Evolutionary conservation across 2,888 invertebrate genomes (phyloP).

Genomic region (Lutraria lutraria): DNA sequence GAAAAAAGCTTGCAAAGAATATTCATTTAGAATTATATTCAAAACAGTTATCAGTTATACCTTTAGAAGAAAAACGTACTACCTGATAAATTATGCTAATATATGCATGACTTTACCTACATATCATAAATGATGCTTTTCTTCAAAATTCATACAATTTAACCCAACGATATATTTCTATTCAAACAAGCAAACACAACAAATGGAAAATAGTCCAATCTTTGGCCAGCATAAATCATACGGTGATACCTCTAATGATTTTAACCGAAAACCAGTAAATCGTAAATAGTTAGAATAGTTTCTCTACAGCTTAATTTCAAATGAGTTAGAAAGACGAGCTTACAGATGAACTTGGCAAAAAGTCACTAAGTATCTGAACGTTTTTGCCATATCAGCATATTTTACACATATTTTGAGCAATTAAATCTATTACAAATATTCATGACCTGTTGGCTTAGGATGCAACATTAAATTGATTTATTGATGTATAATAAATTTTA

Average conservation of each 20-base stretch:
- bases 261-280: background rate
- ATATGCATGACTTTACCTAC: constrained; percentile 25
- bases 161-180: background rate
- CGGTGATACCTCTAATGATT: background rate
- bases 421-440: background rate
- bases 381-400: constrained; percentile 2
- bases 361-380: background rate
- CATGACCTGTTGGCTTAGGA: background rate
- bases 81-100: constrained; percentile 11
- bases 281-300: constrained; percentile 9
- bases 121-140: constrained; percentile 3
- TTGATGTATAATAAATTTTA: background rate
- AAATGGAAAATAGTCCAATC: background rate
- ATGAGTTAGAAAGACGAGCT: background rate
- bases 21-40: background rate
- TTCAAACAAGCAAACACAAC: background rate
- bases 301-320: background rate
- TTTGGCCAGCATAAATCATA: background rate
- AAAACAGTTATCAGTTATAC: background rate
- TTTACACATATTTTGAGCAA: background rate
- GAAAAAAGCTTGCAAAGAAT: background rate
- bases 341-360: background rate
- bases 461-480: background rate
- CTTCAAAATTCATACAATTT: constrained; percentile 18
- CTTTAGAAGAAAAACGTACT: background rate